Evolutionary conservation across 2,113 vertebrate species (phyloP).

Genomic region (Hassar affinis): DNA sequence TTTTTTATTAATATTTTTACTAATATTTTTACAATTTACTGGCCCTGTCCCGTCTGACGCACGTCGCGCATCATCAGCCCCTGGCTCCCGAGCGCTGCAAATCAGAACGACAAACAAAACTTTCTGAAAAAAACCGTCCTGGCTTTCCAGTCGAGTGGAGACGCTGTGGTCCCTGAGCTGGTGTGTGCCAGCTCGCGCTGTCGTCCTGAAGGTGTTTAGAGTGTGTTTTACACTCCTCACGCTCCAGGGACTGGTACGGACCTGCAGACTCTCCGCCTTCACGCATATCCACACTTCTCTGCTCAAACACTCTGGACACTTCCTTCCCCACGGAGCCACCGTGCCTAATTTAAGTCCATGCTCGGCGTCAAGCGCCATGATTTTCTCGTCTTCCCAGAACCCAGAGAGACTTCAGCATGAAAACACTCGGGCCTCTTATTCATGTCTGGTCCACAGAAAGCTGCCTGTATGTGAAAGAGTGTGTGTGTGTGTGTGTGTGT

Average conservation of each 20-base stretch:
- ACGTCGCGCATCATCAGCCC: constrained; percentile 35
- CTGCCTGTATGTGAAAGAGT: constrained; percentile 60
- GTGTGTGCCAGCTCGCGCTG: not conserved
- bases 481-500: not conserved
- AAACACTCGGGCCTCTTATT: constrained; percentile 70
- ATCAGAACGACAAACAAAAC: constrained; percentile 35
- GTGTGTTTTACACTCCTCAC: constrained; percentile 58
- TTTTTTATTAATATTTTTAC: not conserved
- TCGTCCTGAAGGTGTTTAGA: constrained; percentile 51
- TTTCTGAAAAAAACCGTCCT: constrained; percentile 9
- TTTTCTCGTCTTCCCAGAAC: constrained; percentile 68
- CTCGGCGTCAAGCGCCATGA: constrained; percentile 66
- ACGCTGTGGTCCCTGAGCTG: not conserved
- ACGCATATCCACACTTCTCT: not conserved
- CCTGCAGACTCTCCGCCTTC: not conserved
- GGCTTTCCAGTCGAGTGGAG: not conserved
- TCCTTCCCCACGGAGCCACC: constrained; percentile 51
- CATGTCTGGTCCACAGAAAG: constrained; percentile 60
- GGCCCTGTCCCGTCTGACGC: constrained; percentile 34
- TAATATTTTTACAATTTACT: constrained; percentile 9
- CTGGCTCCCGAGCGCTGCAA: constrained; percentile 30
- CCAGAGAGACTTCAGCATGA: constrained; percentile 68
- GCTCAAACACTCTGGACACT: not conserved
- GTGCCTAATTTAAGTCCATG: constrained; percentile 76
- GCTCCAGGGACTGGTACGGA: not conserved